These are phyloP conservation scores for Ceramica pisi DNA, from an alignment of 2,888 invertebrate species.

Conservation along the genomic window DNA sequence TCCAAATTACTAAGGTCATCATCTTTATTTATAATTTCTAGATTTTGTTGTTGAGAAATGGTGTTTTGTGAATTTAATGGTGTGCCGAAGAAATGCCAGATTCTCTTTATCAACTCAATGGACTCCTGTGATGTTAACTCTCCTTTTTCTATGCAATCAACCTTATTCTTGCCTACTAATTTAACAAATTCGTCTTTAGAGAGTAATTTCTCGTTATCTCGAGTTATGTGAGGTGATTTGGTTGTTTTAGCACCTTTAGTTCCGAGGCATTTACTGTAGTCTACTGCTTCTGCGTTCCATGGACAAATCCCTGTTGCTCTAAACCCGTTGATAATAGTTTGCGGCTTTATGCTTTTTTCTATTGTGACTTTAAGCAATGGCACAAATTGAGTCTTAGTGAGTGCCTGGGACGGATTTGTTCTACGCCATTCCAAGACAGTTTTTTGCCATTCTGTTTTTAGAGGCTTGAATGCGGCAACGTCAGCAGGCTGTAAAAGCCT, in stretches of 20 bases:
- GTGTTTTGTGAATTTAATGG: too few species aligned
- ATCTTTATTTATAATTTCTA: background rate
- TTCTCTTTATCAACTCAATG: conserved; percentile 9
- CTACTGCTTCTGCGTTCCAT: conserved; percentile 52
- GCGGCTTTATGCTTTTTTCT: conserved; percentile 38
- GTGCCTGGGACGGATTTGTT: conserved; percentile 40
- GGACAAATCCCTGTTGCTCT: conserved; percentile 53
- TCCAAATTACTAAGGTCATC: conserved; percentile 10
- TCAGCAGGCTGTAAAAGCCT: conserved; percentile 64
- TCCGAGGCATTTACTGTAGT: conserved; percentile 50
- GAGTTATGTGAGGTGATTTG: conserved; percentile 5
- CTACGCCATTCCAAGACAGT: conserved; percentile 58
- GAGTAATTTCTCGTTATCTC: background rate
- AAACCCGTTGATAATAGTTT: conserved; percentile 60
- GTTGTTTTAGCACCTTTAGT: conserved; percentile 16
- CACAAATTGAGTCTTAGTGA: conserved; percentile 60
- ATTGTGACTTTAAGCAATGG: conserved; percentile 53
- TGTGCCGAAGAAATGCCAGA: conserved; percentile 12
- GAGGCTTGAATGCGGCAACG: conserved; percentile 61
- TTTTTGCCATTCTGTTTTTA: conserved; percentile 61
- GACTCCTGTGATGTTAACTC: conserved; percentile 11
- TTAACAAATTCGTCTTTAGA: conserved; percentile 3
- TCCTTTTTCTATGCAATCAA: conserved; percentile 12
- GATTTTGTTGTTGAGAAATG: conserved; percentile 9
- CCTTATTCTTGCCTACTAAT: conserved; percentile 9